A percentile compares a stretch with the other conserved stretches of the same genome.
Conservation (phyloP, 2,797 vertebrate species). For the Crenichthys baileyi region DNA sequence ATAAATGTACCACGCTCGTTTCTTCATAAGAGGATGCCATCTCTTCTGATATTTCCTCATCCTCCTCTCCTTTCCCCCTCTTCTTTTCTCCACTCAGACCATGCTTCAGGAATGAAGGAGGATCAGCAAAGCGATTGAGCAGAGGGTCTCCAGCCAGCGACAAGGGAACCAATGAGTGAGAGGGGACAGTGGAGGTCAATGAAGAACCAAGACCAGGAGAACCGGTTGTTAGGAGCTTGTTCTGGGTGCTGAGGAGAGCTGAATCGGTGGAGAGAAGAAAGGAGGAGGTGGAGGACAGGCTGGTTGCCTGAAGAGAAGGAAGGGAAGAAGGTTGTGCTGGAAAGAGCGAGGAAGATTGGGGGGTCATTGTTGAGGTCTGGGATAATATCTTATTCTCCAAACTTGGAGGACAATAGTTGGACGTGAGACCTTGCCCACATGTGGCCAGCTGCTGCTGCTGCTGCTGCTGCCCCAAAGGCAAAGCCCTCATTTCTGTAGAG, state of each 20-base stretch:
- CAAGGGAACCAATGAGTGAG: conserved; percentile 22
- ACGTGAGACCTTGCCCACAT: conserved; percentile 45
- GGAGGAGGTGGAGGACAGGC: conserved; percentile 68
- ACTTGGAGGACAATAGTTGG: conserved; percentile 48
- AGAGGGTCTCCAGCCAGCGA: conserved; percentile 40
- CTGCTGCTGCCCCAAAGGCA: conserved; percentile 49
- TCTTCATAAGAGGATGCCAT: conserved; percentile 47
- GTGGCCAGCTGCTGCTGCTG: conserved; percentile 23
- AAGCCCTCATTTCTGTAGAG: conserved; percentile 64
- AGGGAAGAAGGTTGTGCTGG: conserved; percentile 37
- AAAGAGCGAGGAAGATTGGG: conserved; percentile 22
- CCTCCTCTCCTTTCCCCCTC: conserved; percentile 11
- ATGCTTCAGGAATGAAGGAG: conserved; percentile 31
- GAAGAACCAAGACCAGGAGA: conserved; percentile 10
- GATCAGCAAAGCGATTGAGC: conserved; percentile 12
- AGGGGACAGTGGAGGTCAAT: conserved; percentile 18
- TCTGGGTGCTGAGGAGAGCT: conserved; percentile 65
- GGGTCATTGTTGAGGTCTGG: conserved; percentile 36
- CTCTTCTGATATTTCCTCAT: conserved; percentile 41
- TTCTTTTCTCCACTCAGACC: conserved; percentile 7
- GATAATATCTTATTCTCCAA: conserved; percentile 79
- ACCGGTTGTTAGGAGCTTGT: conserved; percentile 43
- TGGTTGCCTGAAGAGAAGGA: conserved; percentile 70
- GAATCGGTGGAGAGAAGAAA: conserved; percentile 29
- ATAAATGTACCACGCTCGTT: conserved; percentile 55